Percentiles rank a stretch among this genome's conserved stretches.
Evolutionary conservation across 2,888 invertebrate genomes (phyloP).

Genomic region (Mesodorylaimus sp.): DNA sequence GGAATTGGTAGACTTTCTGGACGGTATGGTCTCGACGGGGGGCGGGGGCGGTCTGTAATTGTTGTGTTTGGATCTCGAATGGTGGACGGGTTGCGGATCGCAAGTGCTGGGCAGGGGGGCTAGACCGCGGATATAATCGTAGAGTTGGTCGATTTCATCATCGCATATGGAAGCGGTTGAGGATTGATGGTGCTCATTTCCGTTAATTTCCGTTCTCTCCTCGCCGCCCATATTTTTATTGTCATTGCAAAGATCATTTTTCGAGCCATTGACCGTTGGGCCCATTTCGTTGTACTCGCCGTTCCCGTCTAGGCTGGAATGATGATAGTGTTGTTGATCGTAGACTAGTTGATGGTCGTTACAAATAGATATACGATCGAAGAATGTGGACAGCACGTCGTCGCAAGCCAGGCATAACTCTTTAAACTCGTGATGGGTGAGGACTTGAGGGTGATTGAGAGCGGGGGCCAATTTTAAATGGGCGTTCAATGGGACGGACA

Average conservation of each 20-base stretch:
- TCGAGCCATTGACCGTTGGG: not conserved
- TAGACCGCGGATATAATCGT: slow-evolving; percentile 80
- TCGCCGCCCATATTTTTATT: not conserved
- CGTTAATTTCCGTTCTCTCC: not conserved
- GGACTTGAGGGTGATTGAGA: slow-evolving; percentile 51
- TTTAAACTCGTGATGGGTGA: slow-evolving; percentile 13
- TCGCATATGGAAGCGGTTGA: slow-evolving; percentile 45
- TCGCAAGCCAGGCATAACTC: slow-evolving; percentile 1
- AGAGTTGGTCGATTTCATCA: slow-evolving; percentile 87
- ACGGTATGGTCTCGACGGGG: slow-evolving; percentile 73
- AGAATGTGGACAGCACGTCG: not conserved
- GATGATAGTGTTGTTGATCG: no score
- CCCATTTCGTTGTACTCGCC: no score
- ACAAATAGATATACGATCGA: not conserved
- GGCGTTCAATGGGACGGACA: slow-evolving; percentile 64
- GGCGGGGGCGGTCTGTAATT: slow-evolving; percentile 73
- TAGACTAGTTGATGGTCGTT: not conserved
- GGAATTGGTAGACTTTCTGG: slow-evolving; percentile 24
- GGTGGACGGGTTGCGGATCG: no score
- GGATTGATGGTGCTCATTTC: not conserved
- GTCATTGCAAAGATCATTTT: not conserved
- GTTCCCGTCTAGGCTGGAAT: no score
- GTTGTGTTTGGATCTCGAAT: slow-evolving; percentile 20
- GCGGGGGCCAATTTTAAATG: slow-evolving; percentile 50
- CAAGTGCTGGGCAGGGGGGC: slow-evolving; percentile 58